Percentiles rank a stretch among this genome's conserved stretches.
Evolutionary conservation across 1,140 invertebrate genomes (phyloP).

Genomic region (Platyscapa corneri): DNA sequence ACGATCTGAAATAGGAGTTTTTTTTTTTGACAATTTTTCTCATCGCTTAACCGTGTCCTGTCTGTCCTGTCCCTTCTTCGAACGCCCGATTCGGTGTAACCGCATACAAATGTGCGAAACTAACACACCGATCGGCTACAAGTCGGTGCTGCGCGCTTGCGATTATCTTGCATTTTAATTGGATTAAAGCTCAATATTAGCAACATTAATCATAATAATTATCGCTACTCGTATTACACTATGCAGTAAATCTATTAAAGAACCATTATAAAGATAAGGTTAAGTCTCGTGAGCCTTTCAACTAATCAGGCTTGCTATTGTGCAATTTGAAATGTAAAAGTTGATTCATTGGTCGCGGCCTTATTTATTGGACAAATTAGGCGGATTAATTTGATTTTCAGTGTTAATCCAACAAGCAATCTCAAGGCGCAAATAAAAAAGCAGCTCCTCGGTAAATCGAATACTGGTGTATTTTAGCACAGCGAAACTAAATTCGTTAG

Average conservation of each 20-base stretch:
- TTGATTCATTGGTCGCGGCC: too few relatives aligned
- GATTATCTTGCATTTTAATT: not conserved
- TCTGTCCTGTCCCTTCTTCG: too few relatives aligned
- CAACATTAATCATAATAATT: not conserved
- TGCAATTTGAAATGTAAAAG: too few relatives aligned
- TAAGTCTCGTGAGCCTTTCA: not conserved
- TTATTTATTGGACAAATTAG: too few relatives aligned
- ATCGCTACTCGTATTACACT: not conserved
- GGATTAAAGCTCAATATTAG: not conserved
- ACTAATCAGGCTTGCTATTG: too few relatives aligned
- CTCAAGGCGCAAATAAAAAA: not conserved
- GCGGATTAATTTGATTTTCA: not conserved
- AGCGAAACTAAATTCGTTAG: too few relatives aligned
- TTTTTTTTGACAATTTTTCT: too few relatives aligned
- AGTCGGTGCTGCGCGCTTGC: not conserved
- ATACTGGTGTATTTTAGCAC: too few relatives aligned
- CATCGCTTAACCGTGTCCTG: too few relatives aligned
- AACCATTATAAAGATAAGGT: not conserved
- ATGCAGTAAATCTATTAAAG: not conserved
- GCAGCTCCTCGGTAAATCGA: too few relatives aligned
- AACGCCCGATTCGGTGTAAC: too few relatives aligned
- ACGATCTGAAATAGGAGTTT: conserved; percentile 82
- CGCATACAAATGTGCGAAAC: too few relatives aligned
- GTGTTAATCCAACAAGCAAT: not conserved
- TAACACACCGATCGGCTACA: not conserved